Evolutionary conservation across 2,888 invertebrate genomes (phyloP).

Genomic region (Dolichomitus sp.): DNA sequence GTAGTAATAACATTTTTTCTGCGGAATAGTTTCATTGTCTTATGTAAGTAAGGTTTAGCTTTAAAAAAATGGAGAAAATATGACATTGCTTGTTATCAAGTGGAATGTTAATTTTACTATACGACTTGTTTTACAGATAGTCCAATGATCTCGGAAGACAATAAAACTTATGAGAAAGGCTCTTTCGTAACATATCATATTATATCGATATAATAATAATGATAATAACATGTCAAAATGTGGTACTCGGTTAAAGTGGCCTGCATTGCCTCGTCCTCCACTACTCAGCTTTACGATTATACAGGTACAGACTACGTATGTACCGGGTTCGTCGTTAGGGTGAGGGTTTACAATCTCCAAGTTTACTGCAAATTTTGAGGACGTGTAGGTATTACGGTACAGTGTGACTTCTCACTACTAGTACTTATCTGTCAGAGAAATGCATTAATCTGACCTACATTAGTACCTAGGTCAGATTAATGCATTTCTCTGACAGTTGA

Average conservation of each 20-base stretch:
- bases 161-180: neutral
- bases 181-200: neutral
- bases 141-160: neutral
- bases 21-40: no score
- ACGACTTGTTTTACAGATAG: neutral
- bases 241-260: neutral
- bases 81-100: neutral
- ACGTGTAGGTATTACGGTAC: neutral
- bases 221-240: neutral
- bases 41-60: neutral
- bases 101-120: neutral
- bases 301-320: neutral
- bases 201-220: neutral
- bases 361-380: constrained; percentile 6
- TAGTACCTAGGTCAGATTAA: no score
- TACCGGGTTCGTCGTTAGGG: neutral
- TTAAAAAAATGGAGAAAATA: neutral
- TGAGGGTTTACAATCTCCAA: neutral
- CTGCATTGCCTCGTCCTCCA: neutral
- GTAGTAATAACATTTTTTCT: no score
- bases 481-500: no score
- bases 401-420: neutral
- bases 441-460: no score
- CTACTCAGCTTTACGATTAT: neutral
- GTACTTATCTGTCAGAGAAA: neutral